Conservation (phyloP, 1,140 invertebrate genomes). For the Drosophila albomicans region DNA sequence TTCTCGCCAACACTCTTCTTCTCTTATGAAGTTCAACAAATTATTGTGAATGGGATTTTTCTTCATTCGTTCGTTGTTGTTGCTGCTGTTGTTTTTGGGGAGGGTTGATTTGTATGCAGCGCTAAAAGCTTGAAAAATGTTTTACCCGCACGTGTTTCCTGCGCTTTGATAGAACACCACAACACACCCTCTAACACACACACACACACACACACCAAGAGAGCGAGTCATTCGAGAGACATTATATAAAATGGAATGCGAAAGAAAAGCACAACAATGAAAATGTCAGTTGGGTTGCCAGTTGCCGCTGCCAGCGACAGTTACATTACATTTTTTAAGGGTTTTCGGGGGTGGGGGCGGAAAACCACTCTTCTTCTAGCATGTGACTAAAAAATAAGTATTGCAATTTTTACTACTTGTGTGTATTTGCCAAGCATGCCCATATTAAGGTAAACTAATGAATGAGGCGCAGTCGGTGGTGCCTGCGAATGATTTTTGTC, state of each 20-base stretch:
- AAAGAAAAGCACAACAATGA: conserved; percentile 80
- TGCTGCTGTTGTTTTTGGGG: conserved; percentile 40
- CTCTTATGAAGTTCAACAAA: conserved; percentile 81
- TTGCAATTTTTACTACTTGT: conserved; percentile 47
- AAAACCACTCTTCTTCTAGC: background rate
- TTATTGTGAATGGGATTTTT: conserved; percentile 78
- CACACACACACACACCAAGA: conserved; percentile 34
- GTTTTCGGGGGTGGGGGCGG: conserved; percentile 3
- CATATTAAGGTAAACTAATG: conserved; percentile 65
- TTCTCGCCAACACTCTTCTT: background rate
- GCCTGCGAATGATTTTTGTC: conserved; percentile 52
- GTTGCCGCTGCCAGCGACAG: conserved; percentile 59
- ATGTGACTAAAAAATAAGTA: conserved; percentile 50
- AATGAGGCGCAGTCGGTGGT: conserved; percentile 45
- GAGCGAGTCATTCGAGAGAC: conserved; percentile 60
- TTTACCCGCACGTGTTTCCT: conserved; percentile 82
- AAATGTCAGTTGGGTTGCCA: conserved; percentile 63
- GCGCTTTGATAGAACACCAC: conserved; percentile 73
- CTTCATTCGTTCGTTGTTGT: conserved; percentile 1
- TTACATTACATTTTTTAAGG: conserved; percentile 59
- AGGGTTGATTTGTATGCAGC: conserved; percentile 82
- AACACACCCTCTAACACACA: conserved; percentile 31
- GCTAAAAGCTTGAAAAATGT: conserved; percentile 84
- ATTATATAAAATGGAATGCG: conserved; percentile 80
- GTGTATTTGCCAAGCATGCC: conserved; percentile 12